Percentiles rank a stretch among this genome's conserved stretches.
phyloP scores from a whole-genome alignment of 2,797 vertebrate species.

The Labroides dimidiatus region DNA sequence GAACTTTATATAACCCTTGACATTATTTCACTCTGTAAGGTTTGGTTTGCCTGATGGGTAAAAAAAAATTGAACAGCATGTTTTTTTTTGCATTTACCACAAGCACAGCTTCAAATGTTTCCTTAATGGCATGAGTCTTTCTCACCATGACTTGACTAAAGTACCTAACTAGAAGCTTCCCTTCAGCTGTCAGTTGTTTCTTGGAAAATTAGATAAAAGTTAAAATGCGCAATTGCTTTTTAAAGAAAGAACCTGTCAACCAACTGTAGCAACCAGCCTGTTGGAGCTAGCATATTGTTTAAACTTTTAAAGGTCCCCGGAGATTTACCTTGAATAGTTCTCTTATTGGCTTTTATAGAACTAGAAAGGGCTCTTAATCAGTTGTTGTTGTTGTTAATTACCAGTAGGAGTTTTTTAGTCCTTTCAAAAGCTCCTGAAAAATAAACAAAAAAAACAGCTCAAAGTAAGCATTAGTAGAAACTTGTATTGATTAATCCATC shows the following conservation, averaged over 20 bases:
- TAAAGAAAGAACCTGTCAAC: neutral
- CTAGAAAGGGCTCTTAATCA: too few relatives aligned
- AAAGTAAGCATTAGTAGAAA: too few relatives aligned
- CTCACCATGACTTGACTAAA: neutral
- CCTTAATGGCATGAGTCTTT: neutral
- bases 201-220: neutral
- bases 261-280: neutral
- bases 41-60: neutral
- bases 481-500: too few relatives aligned
- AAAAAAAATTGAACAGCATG: neutral
- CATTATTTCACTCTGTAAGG: neutral
- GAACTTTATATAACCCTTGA: neutral
- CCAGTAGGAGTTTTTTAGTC: too few relatives aligned
- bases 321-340: neutral
- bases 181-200: neutral
- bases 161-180: neutral
- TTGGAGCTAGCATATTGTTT: too few relatives aligned
- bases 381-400: too few relatives aligned
- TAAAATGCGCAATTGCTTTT: neutral
- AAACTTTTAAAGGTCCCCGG: too few relatives aligned
- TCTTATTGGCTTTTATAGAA: neutral
- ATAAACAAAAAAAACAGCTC: too few relatives aligned
- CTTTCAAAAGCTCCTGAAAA: too few relatives aligned
- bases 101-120: neutral
- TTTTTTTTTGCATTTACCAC: neutral